phyloP scores from a whole-genome alignment of 1,140 invertebrate genomes.

The Lepidurus couesii region DNA sequence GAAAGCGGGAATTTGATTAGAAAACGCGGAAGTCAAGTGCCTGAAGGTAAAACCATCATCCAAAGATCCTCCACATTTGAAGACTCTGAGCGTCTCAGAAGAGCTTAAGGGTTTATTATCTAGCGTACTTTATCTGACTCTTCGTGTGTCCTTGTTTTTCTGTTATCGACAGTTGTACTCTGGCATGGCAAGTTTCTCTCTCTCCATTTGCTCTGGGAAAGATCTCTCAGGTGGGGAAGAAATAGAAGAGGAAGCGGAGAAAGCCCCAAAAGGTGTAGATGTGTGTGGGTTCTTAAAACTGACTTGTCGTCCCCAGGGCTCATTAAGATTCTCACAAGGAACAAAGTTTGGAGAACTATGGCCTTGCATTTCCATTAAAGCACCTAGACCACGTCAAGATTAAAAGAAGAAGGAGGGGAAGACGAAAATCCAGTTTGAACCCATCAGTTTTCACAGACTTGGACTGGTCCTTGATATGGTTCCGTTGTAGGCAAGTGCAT shows the following conservation, averaged over 20 bases:
- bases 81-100: background rate
- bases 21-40: too few species aligned
- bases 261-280: background rate
- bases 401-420: background rate
- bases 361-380: background rate
- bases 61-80: too few species aligned
- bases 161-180: background rate
- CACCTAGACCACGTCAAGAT: background rate
- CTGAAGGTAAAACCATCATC: too few species aligned
- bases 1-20: too few species aligned
- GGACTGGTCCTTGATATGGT: background rate
- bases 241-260: background rate
- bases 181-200: background rate
- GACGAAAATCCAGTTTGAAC: slow-evolving; percentile 4
- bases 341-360: background rate
- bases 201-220: background rate
- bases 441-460: background rate
- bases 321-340: background rate
- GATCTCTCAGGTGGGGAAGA: background rate
- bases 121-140: background rate
- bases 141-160: background rate
- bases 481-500: background rate
- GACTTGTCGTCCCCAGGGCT: background rate
- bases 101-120: background rate
- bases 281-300: background rate